Evolutionary conservation across 2,888 invertebrate species (phyloP).

Genomic region (Bruchidius siliquastri): DNA sequence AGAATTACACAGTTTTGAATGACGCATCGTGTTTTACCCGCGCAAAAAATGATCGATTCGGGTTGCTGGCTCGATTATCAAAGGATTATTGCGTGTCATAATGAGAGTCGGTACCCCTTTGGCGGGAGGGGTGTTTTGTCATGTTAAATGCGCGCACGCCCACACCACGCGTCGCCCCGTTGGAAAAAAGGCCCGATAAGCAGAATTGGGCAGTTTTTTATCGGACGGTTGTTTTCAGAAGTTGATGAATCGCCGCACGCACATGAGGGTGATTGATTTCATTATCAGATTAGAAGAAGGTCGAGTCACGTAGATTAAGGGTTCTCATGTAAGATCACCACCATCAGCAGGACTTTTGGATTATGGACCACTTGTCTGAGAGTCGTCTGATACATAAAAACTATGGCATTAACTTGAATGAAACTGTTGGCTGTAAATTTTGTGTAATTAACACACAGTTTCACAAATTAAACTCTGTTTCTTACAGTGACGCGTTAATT

Average conservation of each 20-base stretch:
- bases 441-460: no score
- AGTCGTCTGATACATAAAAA: no score
- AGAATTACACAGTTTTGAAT: neutral
- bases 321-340: no score
- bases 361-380: no score
- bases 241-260: neutral
- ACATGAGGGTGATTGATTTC: neutral
- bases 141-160: constrained; percentile 2
- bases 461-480: no score
- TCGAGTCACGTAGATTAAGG: neutral
- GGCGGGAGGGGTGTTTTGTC: neutral
- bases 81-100: neutral
- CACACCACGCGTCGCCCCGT: neutral
- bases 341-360: no score
- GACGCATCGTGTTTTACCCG: neutral
- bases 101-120: neutral
- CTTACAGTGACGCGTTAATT: no score
- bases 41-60: constrained; percentile 1
- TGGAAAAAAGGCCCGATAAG: neutral
- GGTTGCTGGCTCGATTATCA: neutral
- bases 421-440: no score
- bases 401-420: no score
- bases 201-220: neutral
- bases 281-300: neutral
- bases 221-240: neutral